Evolutionary conservation across 2,113 vertebrate species (phyloP).

Genomic region (Galeopterus variegatus): DNA sequence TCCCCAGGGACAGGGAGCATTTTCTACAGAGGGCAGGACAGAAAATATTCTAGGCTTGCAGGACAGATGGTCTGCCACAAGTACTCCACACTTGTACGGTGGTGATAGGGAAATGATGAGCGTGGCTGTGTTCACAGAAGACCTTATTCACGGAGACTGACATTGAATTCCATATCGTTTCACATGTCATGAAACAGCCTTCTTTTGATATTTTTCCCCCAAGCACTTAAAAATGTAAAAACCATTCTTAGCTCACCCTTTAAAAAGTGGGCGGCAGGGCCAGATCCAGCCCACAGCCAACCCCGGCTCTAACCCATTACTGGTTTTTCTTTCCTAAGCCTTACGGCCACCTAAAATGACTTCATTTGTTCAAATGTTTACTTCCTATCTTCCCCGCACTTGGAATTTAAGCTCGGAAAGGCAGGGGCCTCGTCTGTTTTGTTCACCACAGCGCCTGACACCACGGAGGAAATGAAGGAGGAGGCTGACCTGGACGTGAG

Average conservation of each 20-base stretch:
- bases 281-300: background rate
- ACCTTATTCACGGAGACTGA: background rate
- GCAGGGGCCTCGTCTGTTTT: background rate
- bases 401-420: background rate
- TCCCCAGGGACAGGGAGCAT: background rate
- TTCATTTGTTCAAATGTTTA: background rate
- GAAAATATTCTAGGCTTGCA: background rate
- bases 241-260: background rate
- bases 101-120: background rate
- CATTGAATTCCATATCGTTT: background rate
- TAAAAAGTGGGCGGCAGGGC: background rate
- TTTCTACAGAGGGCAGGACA: background rate
- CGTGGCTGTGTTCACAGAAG: background rate
- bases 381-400: background rate
- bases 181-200: background rate
- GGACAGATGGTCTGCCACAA: background rate
- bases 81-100: too few relatives aligned
- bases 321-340: background rate
- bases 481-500: conserved; percentile 51
- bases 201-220: background rate
- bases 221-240: conserved; percentile 44
- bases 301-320: background rate
- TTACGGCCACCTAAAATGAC: background rate
- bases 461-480: background rate
- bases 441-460: too few relatives aligned